Conservation (phyloP, 64 coral and sea anemone species). For the Porites lutea region DNA sequence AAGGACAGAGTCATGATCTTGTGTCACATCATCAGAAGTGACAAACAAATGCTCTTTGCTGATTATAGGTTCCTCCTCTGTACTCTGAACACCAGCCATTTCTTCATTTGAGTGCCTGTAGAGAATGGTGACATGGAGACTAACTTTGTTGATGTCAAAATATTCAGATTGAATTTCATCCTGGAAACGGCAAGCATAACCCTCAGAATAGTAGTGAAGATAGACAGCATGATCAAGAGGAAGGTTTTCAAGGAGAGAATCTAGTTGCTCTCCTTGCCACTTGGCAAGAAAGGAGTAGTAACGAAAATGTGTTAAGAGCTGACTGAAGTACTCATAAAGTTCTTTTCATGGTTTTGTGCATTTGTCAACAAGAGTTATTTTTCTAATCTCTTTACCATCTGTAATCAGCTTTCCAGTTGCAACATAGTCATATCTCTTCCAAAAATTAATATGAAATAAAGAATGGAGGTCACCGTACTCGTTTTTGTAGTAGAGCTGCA, state of each 20-base stretch:
- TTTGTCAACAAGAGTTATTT: conserved; percentile 46
- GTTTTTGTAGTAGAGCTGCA: no score
- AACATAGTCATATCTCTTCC: conserved; percentile 26
- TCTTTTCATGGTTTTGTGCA: conserved; percentile 1
- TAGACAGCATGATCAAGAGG: conserved; percentile 18
- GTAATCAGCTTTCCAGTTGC: conserved; percentile 22
- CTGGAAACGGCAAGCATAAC: conserved; percentile 10
- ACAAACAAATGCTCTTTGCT: conserved; percentile 37
- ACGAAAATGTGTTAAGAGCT: conserved; percentile 16
- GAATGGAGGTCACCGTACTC: no score
- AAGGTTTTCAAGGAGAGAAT: conserved; percentile 28
- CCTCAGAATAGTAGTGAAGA: conserved; percentile 60
- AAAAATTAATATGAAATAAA: neutral
- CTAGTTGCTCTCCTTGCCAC: conserved; percentile 56
- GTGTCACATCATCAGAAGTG: neutral
- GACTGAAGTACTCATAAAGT: conserved; percentile 35
- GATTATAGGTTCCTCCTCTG: neutral
- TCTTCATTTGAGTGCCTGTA: neutral
- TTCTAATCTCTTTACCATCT: conserved; percentile 40
- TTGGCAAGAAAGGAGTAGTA: conserved; percentile 33
- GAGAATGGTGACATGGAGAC: conserved; percentile 35
- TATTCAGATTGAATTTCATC: conserved; percentile 52
- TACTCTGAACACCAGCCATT: neutral
- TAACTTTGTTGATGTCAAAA: neutral
- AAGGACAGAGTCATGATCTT: conserved; percentile 28